Conservation (phyloP, 2,113 vertebrate species). For the Proteles cristata region DNA sequence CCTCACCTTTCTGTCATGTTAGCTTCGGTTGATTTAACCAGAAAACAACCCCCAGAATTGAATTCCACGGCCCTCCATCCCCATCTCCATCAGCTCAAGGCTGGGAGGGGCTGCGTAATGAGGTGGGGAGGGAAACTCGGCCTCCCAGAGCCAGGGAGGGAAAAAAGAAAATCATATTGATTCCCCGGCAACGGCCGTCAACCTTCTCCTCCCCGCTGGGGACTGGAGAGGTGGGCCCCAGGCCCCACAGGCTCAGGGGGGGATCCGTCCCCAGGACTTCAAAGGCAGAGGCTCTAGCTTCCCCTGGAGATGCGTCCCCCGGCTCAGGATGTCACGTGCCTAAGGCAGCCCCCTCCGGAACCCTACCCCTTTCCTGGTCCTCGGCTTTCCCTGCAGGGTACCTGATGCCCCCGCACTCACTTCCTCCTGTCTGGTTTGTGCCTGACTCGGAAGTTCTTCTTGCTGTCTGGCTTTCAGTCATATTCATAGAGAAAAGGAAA, state of each 20-base stretch:
- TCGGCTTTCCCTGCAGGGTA: neutral
- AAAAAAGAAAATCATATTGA: constrained; percentile 63
- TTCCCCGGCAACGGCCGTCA: constrained; percentile 24
- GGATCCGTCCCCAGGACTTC: neutral
- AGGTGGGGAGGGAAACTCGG: neutral
- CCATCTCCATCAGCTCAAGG: constrained; percentile 50
- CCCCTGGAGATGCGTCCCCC: neutral
- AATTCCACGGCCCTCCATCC: constrained; percentile 75
- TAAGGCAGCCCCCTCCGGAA: neutral
- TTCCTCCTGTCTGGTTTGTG: neutral
- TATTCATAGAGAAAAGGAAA: constrained; percentile 21
- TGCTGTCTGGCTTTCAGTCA: constrained; percentile 52
- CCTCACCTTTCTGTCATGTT: constrained; percentile 66
- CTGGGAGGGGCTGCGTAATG: constrained; percentile 20
- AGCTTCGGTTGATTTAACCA: constrained; percentile 77
- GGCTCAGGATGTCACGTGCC: neutral
- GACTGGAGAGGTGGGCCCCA: neutral
- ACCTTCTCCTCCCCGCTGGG: neutral
- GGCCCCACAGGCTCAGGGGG: neutral
- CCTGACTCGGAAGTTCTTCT: constrained; percentile 64
- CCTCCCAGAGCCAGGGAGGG: constrained; percentile 11
- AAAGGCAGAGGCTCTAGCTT: neutral
- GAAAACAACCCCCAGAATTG: constrained; percentile 79
- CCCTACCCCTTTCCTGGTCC: neutral
- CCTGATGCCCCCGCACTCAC: neutral